These are phyloP conservation scores for Littorina saxatilis DNA, from an alignment of 1,140 invertebrate genomes.

Conservation along the genomic window DNA sequence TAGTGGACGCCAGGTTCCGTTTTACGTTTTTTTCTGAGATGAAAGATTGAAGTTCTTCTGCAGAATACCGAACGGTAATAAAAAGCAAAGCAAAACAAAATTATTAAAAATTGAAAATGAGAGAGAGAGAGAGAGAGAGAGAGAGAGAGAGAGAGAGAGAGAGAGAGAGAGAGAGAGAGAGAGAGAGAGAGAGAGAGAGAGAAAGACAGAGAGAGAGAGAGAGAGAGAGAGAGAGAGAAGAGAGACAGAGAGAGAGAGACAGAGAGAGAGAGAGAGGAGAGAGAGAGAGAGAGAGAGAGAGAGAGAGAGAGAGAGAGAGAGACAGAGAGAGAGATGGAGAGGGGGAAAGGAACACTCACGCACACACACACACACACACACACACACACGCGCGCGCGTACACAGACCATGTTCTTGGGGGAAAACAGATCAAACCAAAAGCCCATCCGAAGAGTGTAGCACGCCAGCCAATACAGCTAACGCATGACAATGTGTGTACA, in stretches of 20 bases:
- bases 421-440: too few species aligned
- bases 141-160: neutral
- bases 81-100: neutral
- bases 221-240: neutral
- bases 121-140: neutral
- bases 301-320: neutral
- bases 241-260: neutral
- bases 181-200: neutral
- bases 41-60: neutral
- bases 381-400: too few species aligned
- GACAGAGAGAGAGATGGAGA: too few species aligned
- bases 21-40: neutral
- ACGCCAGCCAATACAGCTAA: too few species aligned
- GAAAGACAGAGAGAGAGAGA: neutral
- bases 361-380: too few species aligned
- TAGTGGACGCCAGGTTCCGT: neutral
- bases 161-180: neutral
- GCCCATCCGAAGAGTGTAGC: too few species aligned
- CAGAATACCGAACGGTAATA: neutral
- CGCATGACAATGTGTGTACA: too few species aligned
- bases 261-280: neutral
- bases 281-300: neutral
- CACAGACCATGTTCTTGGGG: too few species aligned
- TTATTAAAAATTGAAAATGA: neutral
- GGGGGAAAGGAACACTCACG: too few species aligned